Conservation (phyloP, 2,113 vertebrate species). For the Colistium nudipinnis region DNA sequence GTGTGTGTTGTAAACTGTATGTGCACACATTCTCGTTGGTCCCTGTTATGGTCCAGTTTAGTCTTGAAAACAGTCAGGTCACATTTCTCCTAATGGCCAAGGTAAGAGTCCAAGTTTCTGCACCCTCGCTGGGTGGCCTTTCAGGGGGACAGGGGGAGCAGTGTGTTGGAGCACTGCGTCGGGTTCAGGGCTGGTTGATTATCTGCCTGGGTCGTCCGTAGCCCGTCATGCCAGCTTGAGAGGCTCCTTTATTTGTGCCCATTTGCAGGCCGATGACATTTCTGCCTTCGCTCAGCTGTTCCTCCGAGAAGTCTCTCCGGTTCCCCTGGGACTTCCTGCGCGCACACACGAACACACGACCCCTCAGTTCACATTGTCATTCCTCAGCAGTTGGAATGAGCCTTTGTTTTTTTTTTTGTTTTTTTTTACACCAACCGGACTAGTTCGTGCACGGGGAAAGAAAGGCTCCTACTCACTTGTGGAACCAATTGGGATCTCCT, state of each 20-base stretch:
- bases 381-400: constrained; percentile 13
- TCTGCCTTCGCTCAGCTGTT: constrained; percentile 92
- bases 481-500: constrained; percentile 94
- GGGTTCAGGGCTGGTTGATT: constrained; percentile 74
- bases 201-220: constrained; percentile 94
- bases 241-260: constrained; percentile 93
- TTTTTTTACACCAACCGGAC: too few species aligned
- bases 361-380: constrained; percentile 23
- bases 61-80: constrained; percentile 50
- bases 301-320: constrained; percentile 91
- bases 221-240: constrained; percentile 93
- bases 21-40: constrained; percentile 56
- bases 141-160: constrained; percentile 18
- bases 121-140: constrained; percentile 28
- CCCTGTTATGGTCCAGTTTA: constrained; percentile 73
- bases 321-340: constrained; percentile 94
- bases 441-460: neutral
- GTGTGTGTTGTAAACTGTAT: constrained; percentile 22
- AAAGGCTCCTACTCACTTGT: constrained; percentile 84
- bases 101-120: constrained; percentile 40
- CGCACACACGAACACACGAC: constrained; percentile 19
- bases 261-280: constrained; percentile 95
- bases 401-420: constrained; percentile 19
- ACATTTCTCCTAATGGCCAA: constrained; percentile 39
- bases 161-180: neutral